Percentiles rank a stretch among this genome's conserved stretches.
These are phyloP conservation scores for Ceyx cyanopectus DNA, from an alignment of 2,113 vertebrate genomes.

Conservation along the genomic window DNA sequence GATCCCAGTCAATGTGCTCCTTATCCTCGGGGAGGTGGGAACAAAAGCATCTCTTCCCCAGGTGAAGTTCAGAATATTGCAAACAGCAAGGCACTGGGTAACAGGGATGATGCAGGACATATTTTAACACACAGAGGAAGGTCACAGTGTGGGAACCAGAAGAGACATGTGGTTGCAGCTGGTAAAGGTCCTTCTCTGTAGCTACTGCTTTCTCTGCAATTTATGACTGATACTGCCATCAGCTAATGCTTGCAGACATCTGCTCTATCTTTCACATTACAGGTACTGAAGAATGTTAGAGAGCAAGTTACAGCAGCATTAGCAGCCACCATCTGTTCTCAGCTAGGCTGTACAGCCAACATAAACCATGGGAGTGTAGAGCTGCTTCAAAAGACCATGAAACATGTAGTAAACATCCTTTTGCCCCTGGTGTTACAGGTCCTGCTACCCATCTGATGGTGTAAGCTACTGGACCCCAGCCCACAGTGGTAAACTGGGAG, in stretches of 20 bases:
- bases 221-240: neutral
- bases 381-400: neutral
- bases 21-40: neutral
- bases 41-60: neutral
- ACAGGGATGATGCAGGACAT: neutral
- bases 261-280: neutral
- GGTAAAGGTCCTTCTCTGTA: neutral
- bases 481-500: accelerated
- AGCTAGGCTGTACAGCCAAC: neutral
- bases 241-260: neutral
- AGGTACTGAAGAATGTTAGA: neutral
- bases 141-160: neutral
- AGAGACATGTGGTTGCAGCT: neutral
- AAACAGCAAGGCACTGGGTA: neutral
- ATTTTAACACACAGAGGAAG: neutral
- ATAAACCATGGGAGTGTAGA: neutral
- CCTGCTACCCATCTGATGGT: neutral
- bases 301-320: neutral
- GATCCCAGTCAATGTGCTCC: neutral
- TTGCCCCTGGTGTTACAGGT: neutral
- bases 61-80: neutral
- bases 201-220: neutral
- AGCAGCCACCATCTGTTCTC: neutral
- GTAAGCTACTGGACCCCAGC: neutral
- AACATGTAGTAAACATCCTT: neutral